Evolutionary conservation across 1,140 invertebrate species (phyloP), one percentile per base, ranked within the genome.

Genomic region (Eumeta japonica): DNA sequence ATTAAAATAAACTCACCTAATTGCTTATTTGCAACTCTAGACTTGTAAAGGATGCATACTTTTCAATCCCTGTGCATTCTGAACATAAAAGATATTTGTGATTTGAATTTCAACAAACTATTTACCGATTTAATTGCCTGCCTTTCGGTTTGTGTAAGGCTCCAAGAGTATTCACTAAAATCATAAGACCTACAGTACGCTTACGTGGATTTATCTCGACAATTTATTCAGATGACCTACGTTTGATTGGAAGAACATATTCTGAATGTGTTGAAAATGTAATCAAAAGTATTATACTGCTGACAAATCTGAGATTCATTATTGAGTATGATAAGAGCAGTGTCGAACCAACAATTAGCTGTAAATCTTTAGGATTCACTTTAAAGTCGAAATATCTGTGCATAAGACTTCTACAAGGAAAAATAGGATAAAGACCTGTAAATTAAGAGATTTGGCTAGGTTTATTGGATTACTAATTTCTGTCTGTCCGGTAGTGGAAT

Each of bases 31-130:
- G 36, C 27, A 13, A 12, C 28, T 3, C 18, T 37, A 17, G 36
- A 37, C n/a, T n/a, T 30, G 2, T 37, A 19, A 37, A 29, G 16
- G 36, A 37, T 30, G 36, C 36, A 16, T 37, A 30, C 16, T 30
- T 37, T 30, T 30, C 30, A 18, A n/a, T 28, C 5, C 27, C 27
- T n/a, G 7, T 37, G 13, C 17, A n/a, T 13, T 2, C 12, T 3
- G 11, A 9, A 5, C 36, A 37, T 17, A 28, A n/a, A 37, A 28
- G 18, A 20, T 37, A 16, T 17, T 29, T 15, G 4, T 16, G 35
- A 3, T 37, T 37, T 29, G 17, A 16, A n/a, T 37, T 11, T 28
- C 11, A 37, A n/a, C 10, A 16, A 9, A 37, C 12, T n/a, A 13
- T 37, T 15, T 37, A 28, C 18, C 10, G 29, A 29, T 37, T 37